Base-by-base conservation (phyloP, 2,797 vertebrate genomes). In the Eurystomus glaucurus region DNA sequence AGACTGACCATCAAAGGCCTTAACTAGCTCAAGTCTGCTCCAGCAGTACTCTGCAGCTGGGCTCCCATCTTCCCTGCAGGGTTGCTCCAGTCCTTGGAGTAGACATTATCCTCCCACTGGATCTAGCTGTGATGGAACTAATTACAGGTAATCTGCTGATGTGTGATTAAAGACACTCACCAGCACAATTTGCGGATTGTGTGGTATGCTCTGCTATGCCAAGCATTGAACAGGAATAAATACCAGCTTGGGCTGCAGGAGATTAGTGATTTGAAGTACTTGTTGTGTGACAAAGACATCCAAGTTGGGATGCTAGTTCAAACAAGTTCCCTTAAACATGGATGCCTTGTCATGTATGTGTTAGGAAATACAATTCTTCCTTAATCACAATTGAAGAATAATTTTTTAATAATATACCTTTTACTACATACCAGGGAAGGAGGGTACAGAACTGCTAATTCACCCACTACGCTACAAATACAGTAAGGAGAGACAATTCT, bases 121-220 rank as follows among this genome's bases (percentile, higher is more conserved):
- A 62, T 86, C 77, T 91, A 8, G 21, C 46, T 58, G n/a, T 23
- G 39, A 45, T 82, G 21, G 65, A 84, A 66, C 28, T 95, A 96
- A 97, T 95, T 94, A 79, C 58, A 93, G 66, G 33, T 66, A 84
- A 95, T 66, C 82, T 76, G 46, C 29, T 84, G 76, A 78, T 81
- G 23, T 65, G 43, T n/a, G 28, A 90, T 83, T 93, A 83, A 95
- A 71, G 64, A 86, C 28, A 21, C 45, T 90, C 3, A 0, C 54
- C 72, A 81, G 81, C 71, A 70, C 54, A 80, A 66, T 81, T 94
- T 93, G 46, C 2, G 12, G 79, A 57, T 31, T 94, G 46, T 9
- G 0, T 78, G 50, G 61, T 58, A 72, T 72, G 71, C 28, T 84
- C 60, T 78, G n/a, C 61, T 90, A 46, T 0, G 4, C 33, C 77